Percentiles rank a stretch among this genome's conserved stretches.
Conservation (phyloP, 1,140 invertebrate species). For the Habropoda laboriosa region DNA sequence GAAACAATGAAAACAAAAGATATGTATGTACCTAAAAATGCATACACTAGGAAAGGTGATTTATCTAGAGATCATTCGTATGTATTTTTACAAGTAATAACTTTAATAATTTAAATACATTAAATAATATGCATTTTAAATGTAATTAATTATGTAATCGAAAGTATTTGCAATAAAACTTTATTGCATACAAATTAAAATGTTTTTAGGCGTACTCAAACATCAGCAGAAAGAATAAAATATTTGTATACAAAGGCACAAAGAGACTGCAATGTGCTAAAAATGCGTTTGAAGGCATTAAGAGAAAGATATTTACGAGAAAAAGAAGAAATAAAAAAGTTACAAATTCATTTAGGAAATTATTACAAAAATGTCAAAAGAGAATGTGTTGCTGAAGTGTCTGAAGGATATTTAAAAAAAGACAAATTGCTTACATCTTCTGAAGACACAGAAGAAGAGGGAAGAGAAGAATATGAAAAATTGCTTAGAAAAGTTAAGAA, state of each 20-base stretch:
- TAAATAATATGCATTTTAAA: neutral
- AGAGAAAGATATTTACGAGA: constrained; percentile 50
- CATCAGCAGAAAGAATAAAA: constrained; percentile 2
- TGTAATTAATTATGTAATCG: neutral
- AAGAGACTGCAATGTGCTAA: constrained; percentile 46
- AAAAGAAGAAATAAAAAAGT: constrained; percentile 44
- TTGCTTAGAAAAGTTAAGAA: constrained; percentile 51
- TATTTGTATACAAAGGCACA: constrained; percentile 48
- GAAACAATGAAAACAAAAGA: neutral
- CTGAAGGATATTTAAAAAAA: constrained; percentile 1
- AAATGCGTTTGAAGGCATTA: constrained; percentile 46
- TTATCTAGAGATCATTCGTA: constrained; percentile 18
- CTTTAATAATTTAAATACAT: neutral
- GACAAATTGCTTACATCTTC: neutral
- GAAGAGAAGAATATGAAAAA: constrained; percentile 47
- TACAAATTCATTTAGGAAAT: constrained; percentile 25
- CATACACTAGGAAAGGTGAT: constrained; percentile 7
- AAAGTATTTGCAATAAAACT: neutral
- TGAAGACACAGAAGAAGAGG: constrained; percentile 23
- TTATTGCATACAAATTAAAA: neutral
- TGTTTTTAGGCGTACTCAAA: constrained; percentile 8
- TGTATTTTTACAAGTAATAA: neutral
- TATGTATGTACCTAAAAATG: neutral
- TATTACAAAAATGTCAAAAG: neutral
- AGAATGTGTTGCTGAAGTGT: neutral